Base-by-base conservation (phyloP, 2,113 vertebrate genomes). In the Crotalus viridis region DNA sequence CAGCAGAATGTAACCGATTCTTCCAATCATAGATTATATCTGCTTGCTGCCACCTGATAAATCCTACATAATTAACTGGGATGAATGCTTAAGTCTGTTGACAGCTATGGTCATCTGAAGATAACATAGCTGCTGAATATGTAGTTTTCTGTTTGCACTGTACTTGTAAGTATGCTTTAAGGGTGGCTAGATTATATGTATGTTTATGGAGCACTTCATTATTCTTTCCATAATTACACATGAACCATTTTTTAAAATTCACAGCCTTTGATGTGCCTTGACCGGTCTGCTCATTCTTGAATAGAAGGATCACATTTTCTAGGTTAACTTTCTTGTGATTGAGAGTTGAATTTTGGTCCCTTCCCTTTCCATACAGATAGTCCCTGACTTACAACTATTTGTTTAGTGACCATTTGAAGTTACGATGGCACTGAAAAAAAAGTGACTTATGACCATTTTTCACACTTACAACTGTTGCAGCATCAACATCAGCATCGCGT, bases 81-180 rank as follows among this genome's bases (percentile, higher is more conserved):
- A 54, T 94, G 92, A 94, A 94, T 54, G 90, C 90, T 95, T 90
- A 94, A 89, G 55, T 94, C 88, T 89, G 93, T 94, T 95, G 93
- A 94, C 94, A 95, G 56, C 7, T 1, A 1, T 48, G 54, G 74
- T 19, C n/a, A 88, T 19, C 89, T 57, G 89, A 94, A 89, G 64
- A 46, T 86, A 94, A 92, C 4, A 90, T 81, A 92, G 22, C 48
- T 94, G 22, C 10, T 94, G 69, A 81, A 92, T 92, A 43, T 1
- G 8, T 22, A 64, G 91, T 33, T 94, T 94, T 48, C 0, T n/a
- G 3, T 91, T 95, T 94, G 48, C 94, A 90, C 54, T 88, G 69
- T 61, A 33, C 55, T 10, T 5, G 33, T 89, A 1, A 33, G 9
- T 89, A 88, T 26, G 64, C 74, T 91, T 13, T 87, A 22, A 91